phyloP scores from a whole-genome alignment of 1,140 invertebrate genomes.

The Drosophila melanica region DNA sequence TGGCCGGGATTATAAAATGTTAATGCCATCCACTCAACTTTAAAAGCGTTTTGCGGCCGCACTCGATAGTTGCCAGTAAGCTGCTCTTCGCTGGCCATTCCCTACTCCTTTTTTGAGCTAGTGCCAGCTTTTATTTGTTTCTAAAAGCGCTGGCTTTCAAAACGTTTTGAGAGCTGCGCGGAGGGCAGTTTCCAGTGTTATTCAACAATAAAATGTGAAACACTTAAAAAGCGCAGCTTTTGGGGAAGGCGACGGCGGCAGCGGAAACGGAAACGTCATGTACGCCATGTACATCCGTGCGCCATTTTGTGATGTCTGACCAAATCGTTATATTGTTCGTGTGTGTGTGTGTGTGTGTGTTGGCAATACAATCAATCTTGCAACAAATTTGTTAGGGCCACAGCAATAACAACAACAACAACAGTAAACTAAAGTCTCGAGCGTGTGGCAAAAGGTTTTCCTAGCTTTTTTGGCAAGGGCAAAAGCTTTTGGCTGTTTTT shows the following conservation, averaged over 20 bases:
- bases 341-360: conserved; percentile 32
- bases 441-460: conserved; percentile 56
- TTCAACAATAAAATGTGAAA: conserved; percentile 49
- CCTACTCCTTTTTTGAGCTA: not conserved
- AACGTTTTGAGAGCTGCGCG: conserved; percentile 8
- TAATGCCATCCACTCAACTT: conserved; percentile 65
- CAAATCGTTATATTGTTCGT: conserved; percentile 33
- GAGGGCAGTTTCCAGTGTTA: conserved; percentile 1
- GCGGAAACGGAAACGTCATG: conserved; percentile 75
- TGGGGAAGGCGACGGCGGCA: conserved; percentile 44
- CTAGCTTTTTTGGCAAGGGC: conserved; percentile 15
- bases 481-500: conserved; percentile 64
- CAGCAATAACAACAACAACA: conserved; percentile 43
- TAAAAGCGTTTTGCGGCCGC: conserved; percentile 65
- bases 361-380: conserved; percentile 78
- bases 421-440: conserved; percentile 16
- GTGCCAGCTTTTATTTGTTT: conserved; percentile 42
- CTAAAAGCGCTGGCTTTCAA: conserved; percentile 32
- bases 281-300: conserved; percentile 76
- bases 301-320: conserved; percentile 51
- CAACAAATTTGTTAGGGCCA: conserved; percentile 68
- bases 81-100: not conserved
- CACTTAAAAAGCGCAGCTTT: conserved; percentile 42
- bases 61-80: conserved; percentile 42
- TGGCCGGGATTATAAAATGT: conserved; percentile 59